These are phyloP conservation scores for Tachina lurida DNA, from an alignment of 2,888 invertebrate genomes.

Conservation along the genomic window DNA sequence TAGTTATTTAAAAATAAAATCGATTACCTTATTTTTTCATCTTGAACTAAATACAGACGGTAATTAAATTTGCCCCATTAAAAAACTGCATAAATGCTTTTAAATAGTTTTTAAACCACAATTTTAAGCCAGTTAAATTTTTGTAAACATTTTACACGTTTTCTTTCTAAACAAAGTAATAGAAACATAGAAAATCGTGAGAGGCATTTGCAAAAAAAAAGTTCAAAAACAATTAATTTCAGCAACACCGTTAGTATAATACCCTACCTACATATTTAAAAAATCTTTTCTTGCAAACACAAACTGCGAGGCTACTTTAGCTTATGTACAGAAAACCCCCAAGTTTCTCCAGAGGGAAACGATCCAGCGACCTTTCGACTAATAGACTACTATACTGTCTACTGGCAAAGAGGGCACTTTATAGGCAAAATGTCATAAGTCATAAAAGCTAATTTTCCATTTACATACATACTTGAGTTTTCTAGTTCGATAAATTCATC, in stretches of 20 bases:
- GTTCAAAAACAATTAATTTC: not conserved
- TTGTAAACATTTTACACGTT: slow-evolving; percentile 2
- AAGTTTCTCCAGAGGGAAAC: no score
- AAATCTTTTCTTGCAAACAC: not conserved
- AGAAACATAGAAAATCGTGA: not conserved
- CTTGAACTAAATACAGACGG: slow-evolving; percentile 39
- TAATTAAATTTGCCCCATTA: slow-evolving; percentile 49
- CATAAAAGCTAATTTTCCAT: no score
- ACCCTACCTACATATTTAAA: not conserved
- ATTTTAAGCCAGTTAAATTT: slow-evolving; percentile 45
- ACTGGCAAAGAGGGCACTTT: no score
- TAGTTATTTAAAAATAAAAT: not conserved
- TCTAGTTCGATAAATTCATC: no score
- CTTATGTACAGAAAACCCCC: no score
- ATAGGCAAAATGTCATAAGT: no score
- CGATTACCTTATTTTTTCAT: slow-evolving; percentile 29
- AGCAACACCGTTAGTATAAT: not conserved
- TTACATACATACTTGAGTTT: no score
- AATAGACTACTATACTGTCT: no score
- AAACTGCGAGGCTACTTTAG: no score
- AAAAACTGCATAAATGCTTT: slow-evolving; percentile 4
- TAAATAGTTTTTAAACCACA: slow-evolving; percentile 39
- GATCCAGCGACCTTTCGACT: no score
- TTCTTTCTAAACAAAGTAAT: not conserved
- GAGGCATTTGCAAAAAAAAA: not conserved